Base-by-base conservation (phyloP, 1,140 invertebrate genomes). In the Melitaea cinxia region DNA sequence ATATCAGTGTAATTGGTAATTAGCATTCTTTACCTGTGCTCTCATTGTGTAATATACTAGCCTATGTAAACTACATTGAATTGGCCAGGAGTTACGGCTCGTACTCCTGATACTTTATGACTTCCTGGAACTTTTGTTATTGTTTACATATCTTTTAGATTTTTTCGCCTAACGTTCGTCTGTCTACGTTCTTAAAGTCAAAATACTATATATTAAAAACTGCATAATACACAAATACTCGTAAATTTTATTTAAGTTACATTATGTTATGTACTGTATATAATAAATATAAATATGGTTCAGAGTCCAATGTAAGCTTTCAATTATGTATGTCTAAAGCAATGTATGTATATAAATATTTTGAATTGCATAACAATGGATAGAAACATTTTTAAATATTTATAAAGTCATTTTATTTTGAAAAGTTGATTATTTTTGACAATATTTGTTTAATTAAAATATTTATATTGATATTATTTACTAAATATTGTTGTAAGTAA, bases 1-100 rank as follows among this genome's bases (percentile, higher is more conserved):
- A 73, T 70, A 75, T 72, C 76, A 81, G 30, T 77, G 56, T 77
- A 80, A 72, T 83, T 70, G 68, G 58, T 78, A 83, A 83, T 87
- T 87, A 85, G 65, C 70, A 83, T 80, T 83, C 75, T 52, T 75
- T 75, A 57, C 63, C 70, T 75, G 70, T 80, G 74, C 78, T 75
- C 56, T 57, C 62, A 82, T 87, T 88, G 84, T 87, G 83, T 78
- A 88, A 88, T 64, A 62, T 49, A 72, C 57, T 52, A 19, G 19
- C 28, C 55, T 56, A 65, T 60, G 53, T 49, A 65, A 28, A 60
- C 45, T 57, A 56, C 24, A 58, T 58, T 9, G 21, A 56, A 58
- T 50, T 21, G 12, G 35, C 28, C n/a, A 37, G 15, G 45, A 26
- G 17, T 57, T 39, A 58, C 42, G n/a, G 10, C 24, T 58, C 26